Evolutionary conservation across 2,888 invertebrate genomes (phyloP).

Genomic region (Spilarctia lutea): DNA sequence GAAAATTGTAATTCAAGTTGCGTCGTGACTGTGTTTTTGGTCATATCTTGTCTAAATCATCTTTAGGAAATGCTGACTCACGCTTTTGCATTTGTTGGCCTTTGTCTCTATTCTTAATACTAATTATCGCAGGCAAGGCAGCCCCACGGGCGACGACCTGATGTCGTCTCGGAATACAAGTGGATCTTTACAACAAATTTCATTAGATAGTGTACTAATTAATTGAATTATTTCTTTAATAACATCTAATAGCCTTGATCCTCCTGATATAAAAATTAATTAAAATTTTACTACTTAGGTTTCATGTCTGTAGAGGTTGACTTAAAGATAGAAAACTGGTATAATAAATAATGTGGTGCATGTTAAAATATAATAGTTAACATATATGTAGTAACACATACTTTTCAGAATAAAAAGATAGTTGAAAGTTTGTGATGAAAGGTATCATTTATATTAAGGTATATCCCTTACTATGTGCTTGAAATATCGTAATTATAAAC

Average conservation of each 20-base stretch:
- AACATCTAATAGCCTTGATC: constrained; percentile 27
- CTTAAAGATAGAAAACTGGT: neutral
- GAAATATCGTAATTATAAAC: no score
- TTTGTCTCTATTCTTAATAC: neutral
- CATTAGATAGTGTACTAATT: constrained; percentile 51
- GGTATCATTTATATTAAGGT: no score
- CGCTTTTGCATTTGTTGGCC: no score
- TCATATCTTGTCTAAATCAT: neutral
- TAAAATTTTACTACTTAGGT: neutral
- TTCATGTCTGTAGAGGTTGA: neutral
- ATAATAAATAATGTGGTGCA: no score
- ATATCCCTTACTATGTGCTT: no score
- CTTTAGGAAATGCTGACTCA: neutral
- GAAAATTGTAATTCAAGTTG: neutral
- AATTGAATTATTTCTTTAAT: constrained; percentile 48
- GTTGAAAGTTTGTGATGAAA: no score
- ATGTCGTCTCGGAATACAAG: constrained; percentile 51
- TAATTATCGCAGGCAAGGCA: neutral
- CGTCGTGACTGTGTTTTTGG: neutral
- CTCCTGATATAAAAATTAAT: constrained; percentile 33
- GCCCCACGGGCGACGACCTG: constrained; percentile 4
- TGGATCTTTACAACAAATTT: constrained; percentile 46
- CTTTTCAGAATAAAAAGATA: neutral
- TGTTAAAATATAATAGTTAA: neutral
- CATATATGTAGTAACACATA: neutral